Evolutionary conservation across 1,140 invertebrate genomes (phyloP), one percentile per base, ranked within the genome.

Genomic region (Bombus polaris): DNA sequence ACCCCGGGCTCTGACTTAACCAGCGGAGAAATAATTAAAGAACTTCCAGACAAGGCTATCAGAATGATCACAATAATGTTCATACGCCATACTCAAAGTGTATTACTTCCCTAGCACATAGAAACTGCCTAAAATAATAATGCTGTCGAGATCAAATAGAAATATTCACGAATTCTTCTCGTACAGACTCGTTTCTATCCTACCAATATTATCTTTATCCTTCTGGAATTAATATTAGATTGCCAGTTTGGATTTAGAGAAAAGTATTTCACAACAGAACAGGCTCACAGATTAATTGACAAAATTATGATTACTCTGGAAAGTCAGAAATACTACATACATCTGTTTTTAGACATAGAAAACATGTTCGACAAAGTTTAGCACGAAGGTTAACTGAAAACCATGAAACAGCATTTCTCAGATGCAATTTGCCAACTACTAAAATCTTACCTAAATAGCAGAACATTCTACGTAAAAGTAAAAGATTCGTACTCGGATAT

Each of bases 1-100:
- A 76, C 91, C 0, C 88, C 90, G 0, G 90, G 90, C 1, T 92
- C 85, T 44, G 92, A 92, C 59, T 72, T 92, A 18, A 92, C 93
- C 0, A 92, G 83, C 0, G 86, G 87, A n/a, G 79, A 89, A 75
- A 32, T 93, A 1, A 39, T 94, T 1, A 89, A 83, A 72, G 57
- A 92, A 85, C 79, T 93, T 3, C 87, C 90, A 53, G 18, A 53
- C 47, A 22, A 53, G 47, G 47, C 47, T 53, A 22, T 53, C 47
- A 53, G 47, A 53, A 53, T 8, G 47, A 53, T 53, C 47, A 22
- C 47, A 53, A 53, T 53, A 53, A 22, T 53, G 47, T 22, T 53
- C 0, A 22, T 53, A 53, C 47, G 18, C 18, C 18, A 22, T 53
- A 8, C 6, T 53, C 47, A 8, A 53, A 8, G 18, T 22, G 8